Evolutionary conservation across 1,140 invertebrate genomes (phyloP).

Genomic region (Ips nitidus): DNA sequence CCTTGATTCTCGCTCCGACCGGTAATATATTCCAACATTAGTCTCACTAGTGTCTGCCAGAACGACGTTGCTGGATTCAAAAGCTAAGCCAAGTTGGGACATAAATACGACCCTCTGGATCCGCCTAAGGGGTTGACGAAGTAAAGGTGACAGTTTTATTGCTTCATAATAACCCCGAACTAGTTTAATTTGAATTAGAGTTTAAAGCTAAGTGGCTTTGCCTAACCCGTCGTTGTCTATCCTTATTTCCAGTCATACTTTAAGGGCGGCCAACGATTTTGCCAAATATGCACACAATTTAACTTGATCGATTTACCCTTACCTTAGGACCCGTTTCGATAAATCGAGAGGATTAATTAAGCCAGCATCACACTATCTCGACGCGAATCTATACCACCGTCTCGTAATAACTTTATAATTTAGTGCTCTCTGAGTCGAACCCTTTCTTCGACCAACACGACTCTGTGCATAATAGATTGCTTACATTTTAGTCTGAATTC

Average conservation of each 20-base stretch:
- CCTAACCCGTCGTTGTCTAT: constrained; percentile 2
- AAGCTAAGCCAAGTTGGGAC: constrained; percentile 36
- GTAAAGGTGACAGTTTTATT: constrained; percentile 38
- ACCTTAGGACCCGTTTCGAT: constrained; percentile 20
- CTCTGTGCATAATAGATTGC: constrained; percentile 51
- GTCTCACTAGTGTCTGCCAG: constrained; percentile 51
- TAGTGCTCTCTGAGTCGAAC: constrained; percentile 50
- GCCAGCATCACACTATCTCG: constrained; percentile 54
- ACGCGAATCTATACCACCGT: constrained; percentile 48
- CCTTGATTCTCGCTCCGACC: constrained; percentile 42
- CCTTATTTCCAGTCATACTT: constrained; percentile 3
- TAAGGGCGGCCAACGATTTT: background rate
- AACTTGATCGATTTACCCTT: constrained; percentile 9
- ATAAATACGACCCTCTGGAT: constrained; percentile 38
- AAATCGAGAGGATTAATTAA: constrained; percentile 50
- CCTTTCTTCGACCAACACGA: constrained; percentile 40
- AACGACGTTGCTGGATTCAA: constrained; percentile 47
- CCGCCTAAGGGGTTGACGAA: constrained; percentile 34
- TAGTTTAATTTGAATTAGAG: constrained; percentile 34
- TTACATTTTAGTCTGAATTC: constrained; percentile 48
- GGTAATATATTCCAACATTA: constrained; percentile 52
- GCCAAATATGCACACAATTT: constrained; percentile 10
- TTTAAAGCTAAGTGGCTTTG: constrained; percentile 16
- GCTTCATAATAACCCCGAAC: constrained; percentile 33
- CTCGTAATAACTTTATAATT: constrained; percentile 56